Base-by-base conservation (phyloP, 2,888 invertebrate species). In the Cryptosula pallasiana region DNA sequence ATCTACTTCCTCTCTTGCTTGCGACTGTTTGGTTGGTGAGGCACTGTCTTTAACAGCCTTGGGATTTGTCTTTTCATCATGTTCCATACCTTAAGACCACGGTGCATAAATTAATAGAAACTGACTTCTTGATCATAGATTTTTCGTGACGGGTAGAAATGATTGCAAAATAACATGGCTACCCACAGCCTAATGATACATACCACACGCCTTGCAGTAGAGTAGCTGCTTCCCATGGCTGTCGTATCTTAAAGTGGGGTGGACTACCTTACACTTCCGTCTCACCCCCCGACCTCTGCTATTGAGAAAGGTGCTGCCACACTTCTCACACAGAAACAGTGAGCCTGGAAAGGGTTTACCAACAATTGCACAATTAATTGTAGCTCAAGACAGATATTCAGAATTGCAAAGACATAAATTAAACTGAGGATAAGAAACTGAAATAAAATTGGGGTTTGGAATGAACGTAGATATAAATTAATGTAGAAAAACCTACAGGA, bases 271-370 rank as follows among this genome's bases (percentile, higher is more conserved):
- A n/a, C 13, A 16, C 5, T 32, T 63, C 32, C 32, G 25, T 63
- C 32, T 34, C 5, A 32, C 13, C 5, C 63, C 63, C 9, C 63
- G 2, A 1, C 9, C 13, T n/a, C 63, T 2, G 32, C 29, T 63
- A n/a, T 63, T 32, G 29, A 63, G 32, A 32, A 63, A 63, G 25
- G 32, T 27, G 13, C 25, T 25, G 63, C 63, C 27, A n/a, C 63
- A 63, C 27, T 63, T 63, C 63, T 63, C 63, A 63, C 63, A 63
- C 9, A 32, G 32, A 63, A 63, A 63, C 9, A 63, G 27, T 32
- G 63, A 63, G 9, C 63, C 63, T 63, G n/a, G 5, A 57, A 23
- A 13, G 5, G 25, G 5, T 16, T 23, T 45, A 45, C 9, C 45
- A 45, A 20, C 20, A 13, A 20, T 9, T 45, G 45, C 20, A 20